Conservation (phyloP, 1,140 invertebrate genomes). For the Ladona fulva region DNA sequence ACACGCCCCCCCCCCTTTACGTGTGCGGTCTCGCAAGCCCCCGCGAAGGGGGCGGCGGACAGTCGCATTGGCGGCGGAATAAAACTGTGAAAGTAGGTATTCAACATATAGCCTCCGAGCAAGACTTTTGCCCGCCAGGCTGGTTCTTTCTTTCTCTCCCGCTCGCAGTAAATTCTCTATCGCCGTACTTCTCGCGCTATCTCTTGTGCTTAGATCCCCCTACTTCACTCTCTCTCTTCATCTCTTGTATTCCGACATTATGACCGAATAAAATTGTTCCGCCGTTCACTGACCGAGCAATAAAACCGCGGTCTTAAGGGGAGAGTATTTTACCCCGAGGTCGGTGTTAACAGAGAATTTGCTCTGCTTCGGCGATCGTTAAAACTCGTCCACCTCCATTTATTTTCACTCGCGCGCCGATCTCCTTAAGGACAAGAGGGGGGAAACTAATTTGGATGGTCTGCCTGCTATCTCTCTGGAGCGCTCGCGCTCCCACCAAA, state of each 20-base stretch:
- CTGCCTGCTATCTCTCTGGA: no score
- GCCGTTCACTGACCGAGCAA: not conserved
- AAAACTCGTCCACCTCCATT: no score
- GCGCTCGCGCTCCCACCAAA: no score
- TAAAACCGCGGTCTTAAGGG: not conserved
- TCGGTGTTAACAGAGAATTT: not conserved
- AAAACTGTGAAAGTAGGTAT: not conserved
- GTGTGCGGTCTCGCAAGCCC: not conserved
- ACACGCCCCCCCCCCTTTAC: not conserved
- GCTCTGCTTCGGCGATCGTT: no score
- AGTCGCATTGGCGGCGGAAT: not conserved
- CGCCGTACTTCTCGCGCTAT: not conserved
- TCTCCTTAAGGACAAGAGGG: no score
- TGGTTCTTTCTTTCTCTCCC: not conserved
- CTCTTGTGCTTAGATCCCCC: not conserved
- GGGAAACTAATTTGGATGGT: no score
- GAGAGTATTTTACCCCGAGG: not conserved
- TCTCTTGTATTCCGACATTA: not conserved
- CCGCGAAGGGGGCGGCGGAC: not conserved
- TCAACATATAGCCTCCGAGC: conserved; percentile 3
- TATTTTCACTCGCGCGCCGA: no score
- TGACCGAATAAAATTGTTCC: conserved; percentile 1
- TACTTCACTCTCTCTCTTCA: not conserved
- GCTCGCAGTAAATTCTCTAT: not conserved
- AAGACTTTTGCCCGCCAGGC: not conserved